Percentiles rank a stretch among this genome's conserved stretches.
Conservation (phyloP, 1,140 invertebrate genomes). For the Saxidomus purpurata region DNA sequence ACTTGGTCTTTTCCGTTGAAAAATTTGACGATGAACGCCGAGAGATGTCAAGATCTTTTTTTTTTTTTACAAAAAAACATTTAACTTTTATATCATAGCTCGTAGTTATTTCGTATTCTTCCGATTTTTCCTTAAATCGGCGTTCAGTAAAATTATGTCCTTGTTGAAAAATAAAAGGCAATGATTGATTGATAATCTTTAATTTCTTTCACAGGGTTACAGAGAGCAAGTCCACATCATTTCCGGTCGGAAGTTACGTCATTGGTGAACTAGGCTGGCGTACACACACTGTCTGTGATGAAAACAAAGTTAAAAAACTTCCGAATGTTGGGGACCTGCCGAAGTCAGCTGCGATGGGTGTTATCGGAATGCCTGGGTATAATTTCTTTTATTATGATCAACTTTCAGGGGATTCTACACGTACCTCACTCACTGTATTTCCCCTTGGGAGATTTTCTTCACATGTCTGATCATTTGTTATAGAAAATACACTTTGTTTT, state of each 20-base stretch:
- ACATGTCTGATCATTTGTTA: no score
- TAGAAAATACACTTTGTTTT: no score
- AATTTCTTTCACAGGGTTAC: neutral
- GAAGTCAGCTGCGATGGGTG: neutral
- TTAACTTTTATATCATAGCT: neutral
- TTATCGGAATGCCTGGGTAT: neutral
- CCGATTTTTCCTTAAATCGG: neutral
- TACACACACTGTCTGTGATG: neutral
- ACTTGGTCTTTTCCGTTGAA: no score
- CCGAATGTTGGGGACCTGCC: neutral
- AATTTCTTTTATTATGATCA: no score
- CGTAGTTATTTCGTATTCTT: neutral
- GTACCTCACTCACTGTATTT: no score
- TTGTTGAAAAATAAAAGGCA: neutral
- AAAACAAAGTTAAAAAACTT: neutral
- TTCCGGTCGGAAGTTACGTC: neutral
- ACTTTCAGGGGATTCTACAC: no score
- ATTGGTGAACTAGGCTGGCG: conserved; percentile 2
- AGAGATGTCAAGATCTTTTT: neutral
- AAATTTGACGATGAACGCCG: no score
- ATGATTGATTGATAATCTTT: neutral
- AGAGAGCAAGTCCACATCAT: neutral
- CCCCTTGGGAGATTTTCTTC: no score
- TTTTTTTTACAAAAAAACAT: neutral
- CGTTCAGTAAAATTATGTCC: neutral